Base-by-base conservation (phyloP, 2,113 vertebrate species). In the Cepphus grylle region DNA sequence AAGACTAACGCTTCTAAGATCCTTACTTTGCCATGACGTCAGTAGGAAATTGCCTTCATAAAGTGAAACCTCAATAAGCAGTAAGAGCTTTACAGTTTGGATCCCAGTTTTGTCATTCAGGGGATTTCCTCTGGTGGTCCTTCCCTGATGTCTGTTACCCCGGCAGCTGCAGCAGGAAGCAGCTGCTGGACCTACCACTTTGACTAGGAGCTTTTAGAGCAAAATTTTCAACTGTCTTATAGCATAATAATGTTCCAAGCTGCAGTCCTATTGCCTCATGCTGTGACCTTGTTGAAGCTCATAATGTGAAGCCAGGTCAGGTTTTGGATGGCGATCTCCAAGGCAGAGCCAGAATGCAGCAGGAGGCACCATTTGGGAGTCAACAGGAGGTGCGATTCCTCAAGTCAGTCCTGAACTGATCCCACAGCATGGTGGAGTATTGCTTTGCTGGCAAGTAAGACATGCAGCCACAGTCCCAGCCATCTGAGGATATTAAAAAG, bases 341-440 rank as follows among this genome's bases (percentile, higher is more conserved):
- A 79, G 56, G 29, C 58, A 90, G 81, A 95, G 81, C 90, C 87
- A 95, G 81, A 61, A 93, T 88, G 71, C 92, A 93, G 74, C 85
- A 82, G 93, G 73, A 95, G 90, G 81, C 56, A 91, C 87, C 93
- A 93, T 94, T 96, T 96, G 92, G 85, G 81, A 91, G 87, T 82
- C 93, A 85, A 92, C 94, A 26, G 94, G 94, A 93, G 87, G 62
- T 94, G 53, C 4, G 2, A 91, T 96, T 96, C 87, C 90, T 97
- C 90, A 93, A 97, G 90, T 91, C 92, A 85, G 87, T 80, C 87
- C 83, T 85, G 89, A 96, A 89, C 89, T 47, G 77, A 85, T 91
- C 73, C 94, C 93, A 80, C 87, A 95, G 90, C 93, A 53, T 94
- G 89, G 84, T 93, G 71, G 93, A 88, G 30, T 81, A 79, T 65